Base-by-base conservation (phyloP, 2,888 invertebrate genomes). In the Petrophora chlorosata region DNA sequence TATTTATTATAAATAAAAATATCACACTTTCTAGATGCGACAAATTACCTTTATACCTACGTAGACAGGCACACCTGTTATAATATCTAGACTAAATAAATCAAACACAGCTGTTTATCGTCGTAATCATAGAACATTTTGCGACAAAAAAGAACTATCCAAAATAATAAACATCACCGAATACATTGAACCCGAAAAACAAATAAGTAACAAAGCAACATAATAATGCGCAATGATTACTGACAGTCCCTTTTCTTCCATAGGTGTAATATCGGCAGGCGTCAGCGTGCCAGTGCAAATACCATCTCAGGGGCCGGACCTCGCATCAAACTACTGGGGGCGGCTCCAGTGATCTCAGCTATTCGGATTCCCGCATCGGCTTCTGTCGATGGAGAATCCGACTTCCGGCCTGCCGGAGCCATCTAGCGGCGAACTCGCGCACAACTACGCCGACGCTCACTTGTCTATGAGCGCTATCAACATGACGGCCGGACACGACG, bases 221-320 rank as follows among this genome's bases (percentile, higher is more conserved):
- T 57, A 55, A 60, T 60, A 57, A 53, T 47, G 49, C 43, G 53
- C 51, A 58, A 59, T 62, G 61, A 57, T 52, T 63, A 71, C 63
- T 71, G 57, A 72, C 65, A 53, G 53, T 63, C 59, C 66, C 61
- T 69, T 73, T 76, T 66, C 67, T n/a, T 71, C 88, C 91, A 32
- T 92, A 97, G 97, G 97, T 80, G 96, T 97, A 70, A 97, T 97
- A 92, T 97, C 97, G 51, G 97, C 97, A 52, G 97, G 97, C 15
- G 96, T 97, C 39, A 96, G 96, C 53, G 97, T 97, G 41, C 97
- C 97, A 34, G 96, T 97, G 56, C 97, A 97, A 92, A 97, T 97
- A 75, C 97, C 97, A 39, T 96, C 96, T 67, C 95, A 96, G 83
- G 93, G 93, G 68, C 93, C 94, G 58, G 96, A 95, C 83, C 92